Percentiles rank a stretch among this genome's conserved stretches.
These are phyloP conservation scores for Leguminivora glycinivorella DNA, from an alignment of 1,140 invertebrate species.

Conservation along the genomic window DNA sequence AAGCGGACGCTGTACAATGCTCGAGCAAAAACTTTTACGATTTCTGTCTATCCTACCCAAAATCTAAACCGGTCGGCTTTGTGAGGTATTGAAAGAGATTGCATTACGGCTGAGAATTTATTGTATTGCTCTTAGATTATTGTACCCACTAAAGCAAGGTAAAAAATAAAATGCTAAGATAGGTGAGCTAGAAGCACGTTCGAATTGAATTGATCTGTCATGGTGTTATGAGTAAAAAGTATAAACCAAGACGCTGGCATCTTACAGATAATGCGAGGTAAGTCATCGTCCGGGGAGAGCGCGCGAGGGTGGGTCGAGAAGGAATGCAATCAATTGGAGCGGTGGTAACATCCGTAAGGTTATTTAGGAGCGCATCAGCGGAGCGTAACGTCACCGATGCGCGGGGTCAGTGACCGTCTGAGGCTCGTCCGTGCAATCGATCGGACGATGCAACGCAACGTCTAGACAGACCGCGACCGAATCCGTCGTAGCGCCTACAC, in stretches of 20 bases:
- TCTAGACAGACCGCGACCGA: constrained; percentile 72
- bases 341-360: constrained; percentile 53
- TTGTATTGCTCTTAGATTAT: constrained; percentile 29
- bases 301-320: constrained; percentile 34
- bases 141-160: background rate
- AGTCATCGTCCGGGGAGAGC: constrained; percentile 30
- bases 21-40: constrained; percentile 40
- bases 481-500: constrained; percentile 59
- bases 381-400: constrained; percentile 77
- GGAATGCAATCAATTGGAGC: constrained; percentile 40
- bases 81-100: constrained; percentile 41
- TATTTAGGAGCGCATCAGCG: constrained; percentile 71
- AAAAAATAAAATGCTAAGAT: constrained; percentile 12
- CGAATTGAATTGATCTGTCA: background rate
- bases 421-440: constrained; percentile 75
- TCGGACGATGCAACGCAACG: constrained; percentile 75
- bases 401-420: constrained; percentile 76
- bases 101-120: constrained; percentile 45
- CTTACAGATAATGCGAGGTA: constrained; percentile 16
- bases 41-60: constrained; percentile 43
- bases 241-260: background rate
- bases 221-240: background rate
- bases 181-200: constrained; percentile 23
- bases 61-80: constrained; percentile 52
- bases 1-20: constrained; percentile 22